These are phyloP conservation scores for Pseudochirops corinnae DNA, from an alignment of 2,797 vertebrate species.

Conservation along the genomic window DNA sequence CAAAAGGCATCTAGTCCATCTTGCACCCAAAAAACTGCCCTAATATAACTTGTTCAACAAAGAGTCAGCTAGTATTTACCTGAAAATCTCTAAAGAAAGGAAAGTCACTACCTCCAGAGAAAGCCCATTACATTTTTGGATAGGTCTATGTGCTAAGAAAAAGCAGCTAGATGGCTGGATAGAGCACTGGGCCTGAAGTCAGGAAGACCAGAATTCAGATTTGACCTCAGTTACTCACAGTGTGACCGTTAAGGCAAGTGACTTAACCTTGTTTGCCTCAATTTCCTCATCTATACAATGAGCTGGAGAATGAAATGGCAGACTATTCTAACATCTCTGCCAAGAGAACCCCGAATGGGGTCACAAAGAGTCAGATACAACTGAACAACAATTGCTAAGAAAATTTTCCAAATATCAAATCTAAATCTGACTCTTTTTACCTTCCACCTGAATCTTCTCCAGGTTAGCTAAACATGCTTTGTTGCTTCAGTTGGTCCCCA, in stretches of 20 bases:
- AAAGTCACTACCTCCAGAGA: too few relatives aligned
- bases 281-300: slow-evolving; percentile 7
- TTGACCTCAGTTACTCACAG: background rate
- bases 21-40: background rate
- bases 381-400: background rate
- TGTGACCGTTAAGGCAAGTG: background rate
- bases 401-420: background rate
- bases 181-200: background rate
- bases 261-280: background rate
- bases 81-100: background rate
- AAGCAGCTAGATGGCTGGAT: background rate
- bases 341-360: background rate
- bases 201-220: slow-evolving; percentile 9
- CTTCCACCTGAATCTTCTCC: background rate
- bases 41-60: background rate
- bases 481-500: background rate
- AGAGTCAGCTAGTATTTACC: background rate
- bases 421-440: background rate
- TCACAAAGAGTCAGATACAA: background rate
- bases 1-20: background rate
- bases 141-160: background rate
- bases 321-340: background rate
- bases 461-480: background rate
- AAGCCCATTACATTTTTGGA: background rate
- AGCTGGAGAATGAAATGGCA: background rate